phyloP scores from a whole-genome alignment of 2,888 invertebrate genomes.

The Eilema depressum region DNA sequence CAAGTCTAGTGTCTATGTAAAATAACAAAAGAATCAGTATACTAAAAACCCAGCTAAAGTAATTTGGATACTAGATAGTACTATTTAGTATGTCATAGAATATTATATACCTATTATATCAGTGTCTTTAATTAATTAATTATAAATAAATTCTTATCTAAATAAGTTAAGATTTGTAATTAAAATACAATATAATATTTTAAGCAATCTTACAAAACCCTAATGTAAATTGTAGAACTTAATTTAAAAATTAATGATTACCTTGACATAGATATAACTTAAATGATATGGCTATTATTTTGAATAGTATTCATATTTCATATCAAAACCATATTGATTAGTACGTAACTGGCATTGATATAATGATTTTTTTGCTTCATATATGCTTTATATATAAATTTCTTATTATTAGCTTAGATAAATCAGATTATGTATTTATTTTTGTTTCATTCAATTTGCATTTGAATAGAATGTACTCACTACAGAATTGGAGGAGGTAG shows the following conservation, averaged over 20 bases:
- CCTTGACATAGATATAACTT: background rate
- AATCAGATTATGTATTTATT: background rate
- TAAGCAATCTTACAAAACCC: background rate
- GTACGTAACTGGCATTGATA: background rate
- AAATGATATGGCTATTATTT: background rate
- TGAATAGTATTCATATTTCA: too few species aligned
- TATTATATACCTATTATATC: too few species aligned
- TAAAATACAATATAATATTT: background rate
- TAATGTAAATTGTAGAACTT: background rate
- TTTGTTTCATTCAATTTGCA: background rate
- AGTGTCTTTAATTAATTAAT: too few species aligned
- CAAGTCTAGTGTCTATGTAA: too few species aligned
- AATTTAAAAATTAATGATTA: background rate
- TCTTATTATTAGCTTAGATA: background rate
- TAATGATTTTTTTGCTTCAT: background rate
- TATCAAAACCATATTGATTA: background rate
- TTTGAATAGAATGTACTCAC: background rate
- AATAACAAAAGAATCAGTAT: too few species aligned
- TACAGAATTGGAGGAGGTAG: too few species aligned
- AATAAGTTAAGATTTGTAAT: too few species aligned
- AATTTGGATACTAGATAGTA: too few species aligned
- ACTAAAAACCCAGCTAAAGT: too few species aligned
- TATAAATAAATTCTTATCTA: too few species aligned
- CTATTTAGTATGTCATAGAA: too few species aligned
- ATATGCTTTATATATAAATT: background rate